These are phyloP conservation scores for Tineola bisselliella DNA, from an alignment of 2,888 invertebrate species.

Conservation along the genomic window DNA sequence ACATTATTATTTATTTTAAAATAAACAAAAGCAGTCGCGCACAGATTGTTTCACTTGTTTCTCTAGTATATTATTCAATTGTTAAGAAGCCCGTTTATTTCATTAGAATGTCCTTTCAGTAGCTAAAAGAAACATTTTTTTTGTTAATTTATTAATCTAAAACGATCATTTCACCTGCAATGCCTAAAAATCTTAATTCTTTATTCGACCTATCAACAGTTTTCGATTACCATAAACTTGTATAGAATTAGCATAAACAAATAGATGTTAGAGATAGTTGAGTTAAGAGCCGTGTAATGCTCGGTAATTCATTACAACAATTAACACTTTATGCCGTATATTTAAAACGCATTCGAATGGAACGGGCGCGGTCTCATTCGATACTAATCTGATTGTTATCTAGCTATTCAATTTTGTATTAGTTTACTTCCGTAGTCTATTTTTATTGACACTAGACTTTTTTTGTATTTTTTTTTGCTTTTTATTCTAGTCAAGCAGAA, in stretches of 20 bases:
- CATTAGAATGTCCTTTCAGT: no score
- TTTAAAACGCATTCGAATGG: conserved; percentile 36
- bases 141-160: no score
- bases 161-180: background rate
- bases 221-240: conserved; percentile 8
- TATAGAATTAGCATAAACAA: conserved; percentile 41
- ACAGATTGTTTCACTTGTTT: no score
- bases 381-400: conserved; percentile 29
- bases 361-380: conserved; percentile 25
- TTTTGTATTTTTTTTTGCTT: background rate
- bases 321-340: conserved; percentile 55
- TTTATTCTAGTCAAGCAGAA: background rate
- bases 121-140: no score
- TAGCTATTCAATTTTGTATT: conserved; percentile 7
- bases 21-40: no score
- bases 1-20: no score
- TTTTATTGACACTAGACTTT: background rate
- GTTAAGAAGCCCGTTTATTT: no score
- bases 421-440: background rate
- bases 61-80: no score
- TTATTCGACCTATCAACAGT: conserved; percentile 8
- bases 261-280: conserved; percentile 40
- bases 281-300: conserved; percentile 32
- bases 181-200: background rate
- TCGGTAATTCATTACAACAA: conserved; percentile 50